phyloP scores from a whole-genome alignment of 2,113 vertebrate genomes.

The Upupa epops region DNA sequence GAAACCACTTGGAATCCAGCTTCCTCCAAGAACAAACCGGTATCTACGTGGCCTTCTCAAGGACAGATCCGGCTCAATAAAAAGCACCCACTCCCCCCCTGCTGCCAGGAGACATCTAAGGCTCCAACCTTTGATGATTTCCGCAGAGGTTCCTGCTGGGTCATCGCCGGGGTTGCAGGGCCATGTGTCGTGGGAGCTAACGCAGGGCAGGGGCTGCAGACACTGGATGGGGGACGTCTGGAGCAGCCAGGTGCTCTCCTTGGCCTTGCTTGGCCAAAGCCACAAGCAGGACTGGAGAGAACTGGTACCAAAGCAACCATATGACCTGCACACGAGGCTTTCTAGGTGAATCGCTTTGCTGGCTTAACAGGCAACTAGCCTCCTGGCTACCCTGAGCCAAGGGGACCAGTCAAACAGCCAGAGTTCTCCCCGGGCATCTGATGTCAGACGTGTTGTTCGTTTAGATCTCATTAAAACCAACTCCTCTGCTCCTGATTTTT shows the following conservation, averaged over 20 bases:
- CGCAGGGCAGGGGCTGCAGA: not conserved
- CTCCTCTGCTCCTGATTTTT: not conserved
- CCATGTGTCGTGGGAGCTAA: not conserved
- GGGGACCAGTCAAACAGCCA: not conserved
- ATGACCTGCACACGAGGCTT: not conserved
- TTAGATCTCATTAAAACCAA: not conserved
- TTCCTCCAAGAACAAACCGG: not conserved
- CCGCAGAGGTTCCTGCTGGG: slow-evolving; percentile 16
- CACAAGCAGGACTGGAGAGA: not conserved
- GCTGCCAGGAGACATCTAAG: not conserved
- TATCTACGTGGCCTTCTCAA: not conserved
- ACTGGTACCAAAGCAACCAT: not conserved
- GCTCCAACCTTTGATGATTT: not conserved
- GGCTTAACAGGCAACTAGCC: not conserved
- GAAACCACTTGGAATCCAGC: not conserved
- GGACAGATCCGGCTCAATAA: not conserved
- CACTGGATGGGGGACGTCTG: fast-evolving
- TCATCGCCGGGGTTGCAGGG: not conserved
- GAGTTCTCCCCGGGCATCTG: slow-evolving; percentile 4
- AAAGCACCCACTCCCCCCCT: not conserved
- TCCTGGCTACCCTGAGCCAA: not conserved
- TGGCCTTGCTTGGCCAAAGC: not conserved
- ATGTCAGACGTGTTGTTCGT: not conserved
- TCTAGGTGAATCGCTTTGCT: not conserved
- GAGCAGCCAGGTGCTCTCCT: not conserved